Evolutionary conservation across 2,888 invertebrate species (phyloP).

Genomic region (Pasiphila rectangulata): DNA sequence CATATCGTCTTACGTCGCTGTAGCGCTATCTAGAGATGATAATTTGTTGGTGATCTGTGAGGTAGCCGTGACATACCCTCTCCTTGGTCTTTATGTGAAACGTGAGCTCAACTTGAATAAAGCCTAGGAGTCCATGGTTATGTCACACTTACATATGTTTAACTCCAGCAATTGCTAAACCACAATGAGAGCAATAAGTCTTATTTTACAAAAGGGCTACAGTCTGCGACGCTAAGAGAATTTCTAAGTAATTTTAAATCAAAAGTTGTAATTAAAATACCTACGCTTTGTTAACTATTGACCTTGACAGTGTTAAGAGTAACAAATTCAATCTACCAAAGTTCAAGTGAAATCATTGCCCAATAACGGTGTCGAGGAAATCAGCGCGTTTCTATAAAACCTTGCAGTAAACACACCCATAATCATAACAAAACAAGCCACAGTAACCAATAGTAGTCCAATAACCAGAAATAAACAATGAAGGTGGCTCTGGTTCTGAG

Average conservation of each 20-base stretch:
- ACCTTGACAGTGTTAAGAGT: constrained; percentile 60
- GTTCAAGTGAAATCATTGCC: constrained; percentile 58
- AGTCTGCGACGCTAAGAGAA: no score
- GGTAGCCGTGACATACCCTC: constrained; percentile 8
- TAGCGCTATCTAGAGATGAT: no score
- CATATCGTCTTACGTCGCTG: no score
- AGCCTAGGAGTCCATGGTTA: no score
- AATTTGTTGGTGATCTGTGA: no score
- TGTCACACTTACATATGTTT: no score
- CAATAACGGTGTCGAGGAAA: constrained; percentile 61
- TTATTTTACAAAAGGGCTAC: no score
- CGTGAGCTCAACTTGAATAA: not conserved
- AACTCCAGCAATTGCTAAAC: no score
- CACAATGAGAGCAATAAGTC: no score
- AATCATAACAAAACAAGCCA: constrained; percentile 54
- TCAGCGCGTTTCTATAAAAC: constrained; percentile 70
- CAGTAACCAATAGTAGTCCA: constrained; percentile 29
- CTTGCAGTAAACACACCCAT: constrained; percentile 47
- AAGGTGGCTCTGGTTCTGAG: constrained; percentile 54
- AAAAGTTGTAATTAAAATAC: no score
- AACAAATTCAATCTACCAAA: constrained; percentile 43
- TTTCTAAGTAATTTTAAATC: no score
- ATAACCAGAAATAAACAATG: constrained; percentile 46
- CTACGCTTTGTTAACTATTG: constrained; percentile 29
- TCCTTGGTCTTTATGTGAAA: constrained; percentile 6